Percentiles rank a stretch among this genome's conserved stretches.
Evolutionary conservation across 2,888 invertebrate genomes (phyloP).

Genomic region (Fabriciana adippe): DNA sequence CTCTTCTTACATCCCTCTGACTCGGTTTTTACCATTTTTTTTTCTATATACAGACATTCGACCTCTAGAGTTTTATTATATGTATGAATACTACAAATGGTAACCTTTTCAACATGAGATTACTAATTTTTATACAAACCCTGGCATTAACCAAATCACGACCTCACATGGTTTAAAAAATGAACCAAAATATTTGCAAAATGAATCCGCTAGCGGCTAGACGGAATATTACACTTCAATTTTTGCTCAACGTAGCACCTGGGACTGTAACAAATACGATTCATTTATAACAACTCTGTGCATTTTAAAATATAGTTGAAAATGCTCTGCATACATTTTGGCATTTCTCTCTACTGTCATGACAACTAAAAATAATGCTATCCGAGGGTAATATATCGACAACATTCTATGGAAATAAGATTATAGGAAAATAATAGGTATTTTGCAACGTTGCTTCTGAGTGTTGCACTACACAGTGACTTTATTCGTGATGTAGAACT

Average conservation of each 20-base stretch:
- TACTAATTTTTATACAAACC: slow-evolving; percentile 5
- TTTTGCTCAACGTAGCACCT: slow-evolving; percentile 64
- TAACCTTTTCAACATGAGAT: background rate
- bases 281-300: slow-evolving; percentile 30
- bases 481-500: slow-evolving; percentile 5
- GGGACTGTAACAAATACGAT: slow-evolving; percentile 47
- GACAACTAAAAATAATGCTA: slow-evolving; percentile 58
- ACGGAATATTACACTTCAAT: slow-evolving; percentile 65
- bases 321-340: slow-evolving; percentile 37
- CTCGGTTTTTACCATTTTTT: too few relatives aligned
- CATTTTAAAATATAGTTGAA: slow-evolving; percentile 22
- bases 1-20: too few relatives aligned
- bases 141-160: slow-evolving; percentile 10
- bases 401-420: slow-evolving; percentile 53
- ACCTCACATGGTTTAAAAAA: slow-evolving; percentile 38
- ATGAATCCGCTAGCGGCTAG: slow-evolving; percentile 53
- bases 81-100: too few relatives aligned
- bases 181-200: slow-evolving; percentile 45
- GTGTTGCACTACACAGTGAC: slow-evolving; percentile 9
- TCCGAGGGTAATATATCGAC: slow-evolving; percentile 57
- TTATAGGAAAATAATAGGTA: slow-evolving; percentile 33
- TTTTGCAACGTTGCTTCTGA: slow-evolving; percentile 4
- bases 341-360: slow-evolving; percentile 56
- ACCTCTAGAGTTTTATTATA: too few relatives aligned
- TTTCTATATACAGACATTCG: too few relatives aligned